Conservation (phyloP, 2,113 vertebrate species). For the Noctilio leporinus region DNA sequence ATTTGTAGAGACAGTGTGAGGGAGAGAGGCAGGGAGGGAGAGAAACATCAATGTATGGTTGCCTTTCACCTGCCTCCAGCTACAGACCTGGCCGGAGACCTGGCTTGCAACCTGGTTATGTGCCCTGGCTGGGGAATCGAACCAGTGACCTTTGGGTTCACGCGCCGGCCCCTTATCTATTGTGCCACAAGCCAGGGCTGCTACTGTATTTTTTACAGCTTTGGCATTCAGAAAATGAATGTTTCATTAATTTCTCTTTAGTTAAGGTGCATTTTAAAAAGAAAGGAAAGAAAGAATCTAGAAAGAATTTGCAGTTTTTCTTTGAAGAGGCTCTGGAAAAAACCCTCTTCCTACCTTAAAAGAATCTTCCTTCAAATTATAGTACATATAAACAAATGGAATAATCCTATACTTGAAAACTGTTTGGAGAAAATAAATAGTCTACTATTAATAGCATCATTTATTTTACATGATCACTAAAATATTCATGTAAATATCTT, state of each 20-base stretch:
- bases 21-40: too few species aligned
- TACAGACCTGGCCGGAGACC: too few species aligned
- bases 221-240: not conserved
- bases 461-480: not conserved
- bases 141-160: too few species aligned
- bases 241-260: not conserved
- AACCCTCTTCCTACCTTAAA: not conserved
- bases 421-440: not conserved
- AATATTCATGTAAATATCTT: slow-evolving; percentile 6
- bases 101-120: too few species aligned
- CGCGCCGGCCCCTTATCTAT: too few species aligned
- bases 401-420: not conserved
- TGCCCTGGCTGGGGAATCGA: too few species aligned
- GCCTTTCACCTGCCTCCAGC: too few species aligned
- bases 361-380: not conserved
- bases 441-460: not conserved
- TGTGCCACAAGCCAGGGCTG: too few species aligned
- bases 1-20: too few species aligned
- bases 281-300: not conserved
- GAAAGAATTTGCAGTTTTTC: not conserved
- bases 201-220: not conserved
- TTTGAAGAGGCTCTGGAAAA: not conserved
- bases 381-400: not conserved
- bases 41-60: too few species aligned
- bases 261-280: not conserved